A percentile compares a stretch with the other conserved stretches of the same genome.
phyloP scores from a whole-genome alignment of 2,113 vertebrate genomes.

The Rhegmatorhina hoffmannsi region DNA sequence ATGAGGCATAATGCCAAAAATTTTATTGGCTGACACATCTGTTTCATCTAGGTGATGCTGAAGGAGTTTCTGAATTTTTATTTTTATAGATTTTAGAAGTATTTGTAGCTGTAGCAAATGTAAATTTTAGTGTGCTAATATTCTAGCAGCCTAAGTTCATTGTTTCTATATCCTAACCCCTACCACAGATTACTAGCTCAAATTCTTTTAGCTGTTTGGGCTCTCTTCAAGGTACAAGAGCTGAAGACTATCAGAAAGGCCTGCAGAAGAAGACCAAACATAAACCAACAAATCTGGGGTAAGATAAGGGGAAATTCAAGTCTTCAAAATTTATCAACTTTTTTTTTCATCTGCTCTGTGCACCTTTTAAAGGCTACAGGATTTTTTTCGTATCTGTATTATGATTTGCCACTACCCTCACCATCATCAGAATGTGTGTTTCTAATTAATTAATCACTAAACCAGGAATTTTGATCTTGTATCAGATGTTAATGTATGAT shows the following conservation, averaged over 20 bases:
- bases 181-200: too few species aligned
- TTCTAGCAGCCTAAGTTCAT: too few species aligned
- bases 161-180: too few species aligned
- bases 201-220: too few species aligned
- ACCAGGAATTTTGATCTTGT: not conserved
- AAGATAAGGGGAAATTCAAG: not conserved
- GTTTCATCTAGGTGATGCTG: not conserved
- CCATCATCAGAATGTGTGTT: not conserved
- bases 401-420: not conserved
- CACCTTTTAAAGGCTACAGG: not conserved
- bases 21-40: not conserved
- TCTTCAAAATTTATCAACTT: not conserved
- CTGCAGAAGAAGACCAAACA: too few species aligned
- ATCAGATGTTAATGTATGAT: not conserved
- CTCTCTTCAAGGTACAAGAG: too few species aligned
- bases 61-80: too few species aligned
- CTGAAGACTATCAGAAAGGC: too few species aligned
- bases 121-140: too few species aligned
- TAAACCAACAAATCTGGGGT: not conserved
- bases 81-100: too few species aligned
- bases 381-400: not conserved
- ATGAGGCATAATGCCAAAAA: not conserved
- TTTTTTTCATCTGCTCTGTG: not conserved
- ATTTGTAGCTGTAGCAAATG: too few species aligned
- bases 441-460: not conserved